Percentiles rank a stretch among this genome's conserved stretches.
These are phyloP conservation scores for Onychorhynchus coronatus DNA, from an alignment of 2,113 vertebrate genomes.

Conservation along the genomic window DNA sequence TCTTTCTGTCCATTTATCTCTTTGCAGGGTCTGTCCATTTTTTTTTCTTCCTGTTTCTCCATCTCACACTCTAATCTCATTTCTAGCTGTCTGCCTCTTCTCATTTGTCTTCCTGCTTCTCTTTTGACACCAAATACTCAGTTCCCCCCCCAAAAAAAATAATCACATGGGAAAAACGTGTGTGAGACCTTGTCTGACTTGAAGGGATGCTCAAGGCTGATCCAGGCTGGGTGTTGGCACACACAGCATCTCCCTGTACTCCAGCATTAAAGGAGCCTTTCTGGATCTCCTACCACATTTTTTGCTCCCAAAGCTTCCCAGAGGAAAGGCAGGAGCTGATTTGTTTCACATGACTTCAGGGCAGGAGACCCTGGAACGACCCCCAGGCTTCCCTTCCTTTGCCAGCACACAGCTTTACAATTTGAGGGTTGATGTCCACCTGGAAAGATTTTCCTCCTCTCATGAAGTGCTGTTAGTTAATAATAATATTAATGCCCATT, in stretches of 20 bases:
- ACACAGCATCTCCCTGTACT: neutral
- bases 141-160: neutral
- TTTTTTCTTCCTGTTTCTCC: neutral
- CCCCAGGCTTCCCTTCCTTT: neutral
- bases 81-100: neutral
- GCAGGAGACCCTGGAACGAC: neutral
- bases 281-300: neutral
- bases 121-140: neutral
- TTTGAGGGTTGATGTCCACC: neutral
- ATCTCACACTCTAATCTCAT: slow-evolving; percentile 14
- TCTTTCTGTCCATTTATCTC: slow-evolving; percentile 50
- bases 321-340: neutral
- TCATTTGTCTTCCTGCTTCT: neutral
- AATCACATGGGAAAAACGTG: accelerated
- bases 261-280: neutral
- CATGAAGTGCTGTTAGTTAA: neutral
- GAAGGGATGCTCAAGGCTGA: neutral
- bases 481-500: neutral
- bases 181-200: neutral
- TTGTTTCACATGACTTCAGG: neutral
- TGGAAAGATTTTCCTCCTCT: neutral
- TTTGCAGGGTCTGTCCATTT: neutral
- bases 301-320: neutral
- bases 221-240: neutral
- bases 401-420: neutral